These are phyloP conservation scores for Corapipo altera DNA, from an alignment of 2,113 vertebrate genomes.

Conservation along the genomic window DNA sequence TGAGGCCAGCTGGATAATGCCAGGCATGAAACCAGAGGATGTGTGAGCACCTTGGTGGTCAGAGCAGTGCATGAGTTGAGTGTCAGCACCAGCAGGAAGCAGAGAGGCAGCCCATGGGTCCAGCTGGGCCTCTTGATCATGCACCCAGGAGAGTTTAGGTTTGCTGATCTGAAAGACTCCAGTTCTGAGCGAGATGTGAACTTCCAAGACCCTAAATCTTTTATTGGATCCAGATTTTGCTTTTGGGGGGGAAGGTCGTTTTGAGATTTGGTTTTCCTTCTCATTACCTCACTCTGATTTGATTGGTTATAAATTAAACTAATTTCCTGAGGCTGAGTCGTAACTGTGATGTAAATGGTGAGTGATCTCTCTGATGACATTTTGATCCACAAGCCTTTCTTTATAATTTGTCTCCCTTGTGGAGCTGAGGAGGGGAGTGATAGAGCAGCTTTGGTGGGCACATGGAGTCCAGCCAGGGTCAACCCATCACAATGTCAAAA, in stretches of 20 bases:
- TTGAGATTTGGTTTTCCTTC: not conserved
- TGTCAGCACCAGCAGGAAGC: not conserved
- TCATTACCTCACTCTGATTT: not conserved
- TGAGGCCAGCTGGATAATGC: not conserved
- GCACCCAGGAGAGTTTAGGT: not conserved
- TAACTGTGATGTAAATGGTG: not conserved
- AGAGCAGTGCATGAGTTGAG: not conserved
- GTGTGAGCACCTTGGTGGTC: fast-evolving
- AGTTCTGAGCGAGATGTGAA: not conserved
- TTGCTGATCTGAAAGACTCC: not conserved
- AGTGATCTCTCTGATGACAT: not conserved
- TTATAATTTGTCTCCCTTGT: not conserved
- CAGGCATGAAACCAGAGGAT: not conserved
- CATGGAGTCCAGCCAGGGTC: not conserved
- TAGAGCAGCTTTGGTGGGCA: not conserved
- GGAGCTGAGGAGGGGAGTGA: not conserved
- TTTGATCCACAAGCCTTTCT: not conserved
- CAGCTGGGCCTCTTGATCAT: not conserved
- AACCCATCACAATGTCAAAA: not conserved
- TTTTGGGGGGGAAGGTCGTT: not conserved
- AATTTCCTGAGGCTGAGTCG: not conserved
- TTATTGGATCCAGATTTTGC: not conserved
- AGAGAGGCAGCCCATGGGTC: not conserved
- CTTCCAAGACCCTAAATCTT: not conserved
- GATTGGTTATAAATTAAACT: not conserved